Evolutionary conservation across 2,113 vertebrate genomes (phyloP), one percentile per base, ranked within the genome.

Genomic region (Perca schrenkii): DNA sequence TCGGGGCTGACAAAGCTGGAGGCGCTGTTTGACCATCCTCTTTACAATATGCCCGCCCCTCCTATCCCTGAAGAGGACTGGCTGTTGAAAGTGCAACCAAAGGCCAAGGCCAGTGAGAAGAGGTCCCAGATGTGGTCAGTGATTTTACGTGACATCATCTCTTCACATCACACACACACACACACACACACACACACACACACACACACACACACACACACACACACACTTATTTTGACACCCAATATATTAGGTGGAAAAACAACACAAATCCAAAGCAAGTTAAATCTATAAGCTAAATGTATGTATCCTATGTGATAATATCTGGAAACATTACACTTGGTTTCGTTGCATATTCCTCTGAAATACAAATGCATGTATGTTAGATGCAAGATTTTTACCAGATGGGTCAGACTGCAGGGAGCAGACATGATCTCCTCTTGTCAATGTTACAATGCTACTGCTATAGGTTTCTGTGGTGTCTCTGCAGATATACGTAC

Each of bases 11-110:
- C 89, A 12, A 97, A 96, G 74, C 82, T 97, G 83, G 77, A 84
- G 0, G 93, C 92, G 0, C 93, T 97, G 53, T 97, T 96, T 22
- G 11, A 94, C 50, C 96, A 98, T 80, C 94, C 95, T 5, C 93
- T 96, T 4, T 96, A 96, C 90, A 95, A 94, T 52, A 56, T 88
- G 43, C 94, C 93, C 0, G 3, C 31, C 2, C 93, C 92, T 0
- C 40, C 84, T 1, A 56, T 94, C 56, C 85, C 73, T 0, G 93
- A 96, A 25, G 94, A 95, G 0, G 96, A 97, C 91, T 93, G 93
- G 86, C 93, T 97, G 70, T 93, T 97, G 76, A 90, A 72, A 0
- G 68, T 95, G 64, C 96, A 94, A 61, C 77, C 95, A 17, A 90
- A 90, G 76, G 87, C 89, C 79, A 94, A 92, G 70, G 87, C 94